Evolutionary conservation across 2,888 invertebrate species (phyloP).

Genomic region (Holacanthella duospinosa): DNA sequence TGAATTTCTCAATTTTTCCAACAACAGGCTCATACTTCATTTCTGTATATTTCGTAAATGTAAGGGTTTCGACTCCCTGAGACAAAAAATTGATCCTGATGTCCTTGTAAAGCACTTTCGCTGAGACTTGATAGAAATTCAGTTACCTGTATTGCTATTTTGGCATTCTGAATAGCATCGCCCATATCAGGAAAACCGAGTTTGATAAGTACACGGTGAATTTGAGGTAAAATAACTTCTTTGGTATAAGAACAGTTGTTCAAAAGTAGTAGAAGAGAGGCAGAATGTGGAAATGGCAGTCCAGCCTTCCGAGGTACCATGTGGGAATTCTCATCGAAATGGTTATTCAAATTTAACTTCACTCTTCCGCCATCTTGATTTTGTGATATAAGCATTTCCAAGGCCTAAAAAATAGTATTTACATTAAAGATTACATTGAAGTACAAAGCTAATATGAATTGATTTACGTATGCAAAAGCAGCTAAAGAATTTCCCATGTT

Average conservation of each 20-base stretch:
- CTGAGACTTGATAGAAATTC: neutral
- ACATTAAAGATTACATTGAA: slow-evolving; percentile 6
- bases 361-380: slow-evolving; percentile 10
- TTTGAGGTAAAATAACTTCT: slow-evolving; percentile 58
- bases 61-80: slow-evolving; percentile 38
- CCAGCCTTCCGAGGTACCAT: slow-evolving; percentile 10
- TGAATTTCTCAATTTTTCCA: slow-evolving; percentile 90
- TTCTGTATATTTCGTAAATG: slow-evolving; percentile 50
- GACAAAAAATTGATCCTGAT: slow-evolving; percentile 3
- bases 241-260: slow-evolving; percentile 81
- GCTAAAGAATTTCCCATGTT: slow-evolving; percentile 30
- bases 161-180: slow-evolving; percentile 54
- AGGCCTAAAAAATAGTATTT: slow-evolving; percentile 44
- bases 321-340: neutral
- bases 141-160: slow-evolving; percentile 39
- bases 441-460: neutral
- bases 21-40: slow-evolving; percentile 87
- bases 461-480: slow-evolving; percentile 34
- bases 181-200: slow-evolving; percentile 66
- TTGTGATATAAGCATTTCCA: slow-evolving; percentile 59
- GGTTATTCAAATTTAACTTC: too few species aligned
- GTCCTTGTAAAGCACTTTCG: slow-evolving; percentile 3
- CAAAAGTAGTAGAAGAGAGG: slow-evolving; percentile 68
- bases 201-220: slow-evolving; percentile 56
- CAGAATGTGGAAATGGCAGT: slow-evolving; percentile 40